phyloP scores from a whole-genome alignment of 2,888 invertebrate genomes.

The Tipula confusa region DNA sequence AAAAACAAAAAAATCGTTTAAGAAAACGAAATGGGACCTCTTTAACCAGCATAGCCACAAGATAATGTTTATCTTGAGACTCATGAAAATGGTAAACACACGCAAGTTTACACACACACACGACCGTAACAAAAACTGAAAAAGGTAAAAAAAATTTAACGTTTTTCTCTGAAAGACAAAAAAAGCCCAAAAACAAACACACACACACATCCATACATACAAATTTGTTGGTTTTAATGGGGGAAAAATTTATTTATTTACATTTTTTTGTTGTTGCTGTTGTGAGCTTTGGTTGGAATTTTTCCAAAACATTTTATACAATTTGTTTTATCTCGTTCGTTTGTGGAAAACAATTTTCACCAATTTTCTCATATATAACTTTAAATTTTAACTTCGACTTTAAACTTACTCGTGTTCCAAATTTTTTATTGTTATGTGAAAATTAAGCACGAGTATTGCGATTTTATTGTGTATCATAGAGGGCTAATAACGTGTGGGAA shows the following conservation, averaged over 20 bases:
- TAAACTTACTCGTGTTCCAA: background rate
- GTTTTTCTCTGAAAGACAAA: background rate
- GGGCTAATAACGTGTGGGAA: no score
- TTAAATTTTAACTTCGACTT: background rate
- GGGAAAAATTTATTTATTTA: constrained; percentile 3
- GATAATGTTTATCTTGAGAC: constrained; percentile 12
- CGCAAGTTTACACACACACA: background rate
- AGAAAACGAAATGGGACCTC: background rate
- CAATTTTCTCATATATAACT: background rate
- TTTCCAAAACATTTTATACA: background rate
- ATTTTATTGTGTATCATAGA: no score
- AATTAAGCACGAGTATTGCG: no score
- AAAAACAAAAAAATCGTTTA: background rate
- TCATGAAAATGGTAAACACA: background rate
- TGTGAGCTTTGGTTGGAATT: background rate
- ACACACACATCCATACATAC: no score
- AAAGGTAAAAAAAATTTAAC: background rate
- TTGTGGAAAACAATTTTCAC: background rate
- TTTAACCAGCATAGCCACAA: background rate
- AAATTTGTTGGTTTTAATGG: background rate
- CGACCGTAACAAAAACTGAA: background rate
- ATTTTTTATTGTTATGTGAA: no score
- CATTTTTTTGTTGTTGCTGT: background rate
- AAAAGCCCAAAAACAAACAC: background rate
- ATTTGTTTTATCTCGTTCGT: background rate